Conservation (phyloP, 1,140 invertebrate genomes). For the Pseudomyrmex gracilis region DNA sequence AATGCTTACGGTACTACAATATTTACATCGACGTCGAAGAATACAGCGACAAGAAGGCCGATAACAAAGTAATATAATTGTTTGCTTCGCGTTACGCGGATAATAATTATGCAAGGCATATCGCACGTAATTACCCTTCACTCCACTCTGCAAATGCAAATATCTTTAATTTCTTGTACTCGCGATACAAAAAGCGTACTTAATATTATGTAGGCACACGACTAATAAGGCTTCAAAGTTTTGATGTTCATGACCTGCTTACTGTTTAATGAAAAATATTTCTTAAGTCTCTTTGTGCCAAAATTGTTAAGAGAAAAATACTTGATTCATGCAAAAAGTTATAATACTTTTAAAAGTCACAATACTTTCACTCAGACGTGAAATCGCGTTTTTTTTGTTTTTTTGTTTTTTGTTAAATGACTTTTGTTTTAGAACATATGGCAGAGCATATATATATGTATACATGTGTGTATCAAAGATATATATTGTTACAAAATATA, state of each 20-base stretch:
- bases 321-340: too few species aligned
- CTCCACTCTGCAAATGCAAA: not conserved
- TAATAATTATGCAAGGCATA: not conserved
- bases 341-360: conserved; percentile 5
- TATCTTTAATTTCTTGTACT: not conserved
- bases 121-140: conserved; percentile 27
- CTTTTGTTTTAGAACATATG: not conserved
- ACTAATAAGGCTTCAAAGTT: conserved; percentile 8
- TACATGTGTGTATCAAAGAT: not conserved
- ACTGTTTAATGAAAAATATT: not conserved
- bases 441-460: not conserved
- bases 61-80: not conserved
- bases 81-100: not conserved
- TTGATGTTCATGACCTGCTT: not conserved
- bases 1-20: conserved; percentile 41
- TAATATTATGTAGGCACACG: conserved; percentile 29
- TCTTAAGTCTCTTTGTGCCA: not conserved
- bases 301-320: not conserved
- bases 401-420: not conserved
- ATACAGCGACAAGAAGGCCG: not conserved
- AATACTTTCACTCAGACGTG: not conserved
- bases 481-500: conserved; percentile 33
- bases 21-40: conserved; percentile 30
- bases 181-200: not conserved
- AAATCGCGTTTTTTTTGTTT: too few species aligned